Base-by-base conservation (phyloP, 2,113 vertebrate genomes). In the Lycocorax pyrrhopterus region DNA sequence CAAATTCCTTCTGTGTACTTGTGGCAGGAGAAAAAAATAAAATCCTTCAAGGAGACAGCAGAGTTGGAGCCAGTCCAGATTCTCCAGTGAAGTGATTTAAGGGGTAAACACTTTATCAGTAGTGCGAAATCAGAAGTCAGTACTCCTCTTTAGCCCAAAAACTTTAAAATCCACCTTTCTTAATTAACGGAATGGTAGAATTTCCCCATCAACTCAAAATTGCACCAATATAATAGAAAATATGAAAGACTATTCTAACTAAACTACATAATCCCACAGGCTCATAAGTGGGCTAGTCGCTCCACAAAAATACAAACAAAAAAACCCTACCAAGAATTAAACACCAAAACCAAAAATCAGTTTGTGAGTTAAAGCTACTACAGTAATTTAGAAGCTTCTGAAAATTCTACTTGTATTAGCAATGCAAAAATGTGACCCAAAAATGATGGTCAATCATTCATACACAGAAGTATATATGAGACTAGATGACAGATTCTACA, bases 121-220 rank as follows among this genome's bases (percentile, higher is more conserved):
- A 94, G 73, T 73, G 43, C 0, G 26, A 89, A 74, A 81, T 81
- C 20, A 43, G 41, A 88, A 86, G 81, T 96, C 63, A 86, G 37
- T 73, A 53, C 20, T 78, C 29, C 47, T 75, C 33, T n/a, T 66
- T 53, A 89, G 32, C 16, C 16, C 47, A 59, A 69, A 90, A 92
- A 60, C 33, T 77, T 66, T 55, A 74, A 62, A 58, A 84, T 43
- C 64, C 69, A 94, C 64, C 63, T 43, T 79, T 84, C 59, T 62
- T 58, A 78, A 66, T 55, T 58, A 71, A 35, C 5, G 35, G 30
- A 94, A 93, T 17, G 69, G 56, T 81, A 17, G 43, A 84, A 89
- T 23, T 79, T 95, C 84, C 77, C 67, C 85, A 88, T 53, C 4
- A 19, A 76, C 52, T 94, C 85, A 90, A 93, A 93, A 93, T 76